Evolutionary conservation across 2,113 vertebrate species (phyloP), one percentile per base, ranked within the genome.

Genomic region (Hiodon alosoides): DNA sequence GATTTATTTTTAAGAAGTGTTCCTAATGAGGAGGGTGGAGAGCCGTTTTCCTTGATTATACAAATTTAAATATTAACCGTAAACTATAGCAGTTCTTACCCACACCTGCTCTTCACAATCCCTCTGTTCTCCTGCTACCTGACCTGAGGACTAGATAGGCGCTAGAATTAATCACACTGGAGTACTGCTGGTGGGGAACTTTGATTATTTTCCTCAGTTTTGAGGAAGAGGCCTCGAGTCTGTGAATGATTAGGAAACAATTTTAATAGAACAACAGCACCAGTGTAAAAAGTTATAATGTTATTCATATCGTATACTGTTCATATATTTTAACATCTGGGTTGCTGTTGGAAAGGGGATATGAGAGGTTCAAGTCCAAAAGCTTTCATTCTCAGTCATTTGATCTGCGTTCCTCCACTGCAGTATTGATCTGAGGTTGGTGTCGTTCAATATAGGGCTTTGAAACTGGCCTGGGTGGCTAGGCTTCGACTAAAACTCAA

Each of bases 401-500:
- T 31, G 31, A 31, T 31, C 31, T 31, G 31, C 31, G 31, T 31
- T 31, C 31, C 2, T 31, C 31, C 2, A 31, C 31, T 31, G 31
- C 31, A 31, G 31, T 31, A 31, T 31, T 31, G 31, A 31, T 31
- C 31, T 31, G 31, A 31, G 31, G 31, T 31, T 31, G 31, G 31
- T 31, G 31, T 31, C 31, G 31, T 31, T 31, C 31, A 31, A 31
- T 31, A 31, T 31, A 31, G 31, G 31, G 31, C 31, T 31, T 31
- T 31, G 31, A 31, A 31, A 31, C n/a, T n/a, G n/a, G n/a, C n/a
- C n/a, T 31, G 31, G 31, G 31, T 31, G 31, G 31, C 31, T 31
- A 31, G 31, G 31, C 31, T 31, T 7, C 2, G 48, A 48, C 4
- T 74, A 55, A 69, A 80, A 80, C 84, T 87, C 79, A 3, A 59